Evolutionary conservation across 2,797 vertebrate species (phyloP).

Genomic region (Megaceryle alcyon): DNA sequence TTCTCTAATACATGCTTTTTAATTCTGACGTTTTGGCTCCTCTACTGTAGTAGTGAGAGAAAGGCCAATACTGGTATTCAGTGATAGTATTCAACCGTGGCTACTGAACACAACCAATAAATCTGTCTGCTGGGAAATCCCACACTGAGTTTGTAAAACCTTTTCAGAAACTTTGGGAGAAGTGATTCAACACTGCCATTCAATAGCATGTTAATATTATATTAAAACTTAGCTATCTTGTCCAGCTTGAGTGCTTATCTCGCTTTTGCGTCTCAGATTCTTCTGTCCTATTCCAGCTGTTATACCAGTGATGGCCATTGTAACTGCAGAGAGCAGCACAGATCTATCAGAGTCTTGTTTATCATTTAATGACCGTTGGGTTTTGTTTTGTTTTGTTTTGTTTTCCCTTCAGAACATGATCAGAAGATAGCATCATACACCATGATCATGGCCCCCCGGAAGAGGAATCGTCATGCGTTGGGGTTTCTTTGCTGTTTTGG

Average conservation of each 20-base stretch:
- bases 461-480: slow-evolving; percentile 92
- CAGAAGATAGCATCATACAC: slow-evolving; percentile 86
- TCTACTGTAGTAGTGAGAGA: background rate
- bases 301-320: background rate
- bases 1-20: background rate
- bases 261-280: background rate
- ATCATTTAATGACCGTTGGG: background rate
- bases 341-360: background rate
- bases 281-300: background rate
- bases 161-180: background rate
- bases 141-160: background rate
- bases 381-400: background rate
- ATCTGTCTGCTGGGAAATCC: background rate
- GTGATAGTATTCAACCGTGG: background rate
- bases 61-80: background rate
- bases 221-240: background rate
- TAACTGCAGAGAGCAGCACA: background rate
- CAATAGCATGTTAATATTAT: background rate
- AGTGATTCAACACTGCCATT: background rate
- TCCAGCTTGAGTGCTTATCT: background rate
- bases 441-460: slow-evolving; percentile 92
- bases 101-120: background rate
- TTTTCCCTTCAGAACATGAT: slow-evolving; percentile 85
- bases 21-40: background rate
- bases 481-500: slow-evolving; percentile 96